Evolutionary conservation across 1,140 invertebrate genomes (phyloP), one percentile per base, ranked within the genome.

Genomic region (Trissolcus basalis): DNA sequence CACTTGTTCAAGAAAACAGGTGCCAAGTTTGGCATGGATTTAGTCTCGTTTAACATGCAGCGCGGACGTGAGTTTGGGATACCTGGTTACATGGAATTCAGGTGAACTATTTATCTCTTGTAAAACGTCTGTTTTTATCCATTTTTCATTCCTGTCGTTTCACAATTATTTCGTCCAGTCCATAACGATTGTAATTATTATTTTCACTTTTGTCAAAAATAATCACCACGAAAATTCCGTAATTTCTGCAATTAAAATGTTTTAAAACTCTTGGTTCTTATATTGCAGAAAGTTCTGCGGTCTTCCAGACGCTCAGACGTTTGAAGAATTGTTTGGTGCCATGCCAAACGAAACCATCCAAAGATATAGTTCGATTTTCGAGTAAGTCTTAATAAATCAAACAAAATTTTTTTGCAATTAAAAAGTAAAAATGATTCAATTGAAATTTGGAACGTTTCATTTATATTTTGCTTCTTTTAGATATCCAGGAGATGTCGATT

Each of bases 21-120:
- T 11, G 93, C 93, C 44, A 90, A 93, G 43, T 95, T 94, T 81
- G 96, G 96, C 71, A 92, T 97, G 91, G 97, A 98, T 87, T 89
- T 98, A 74, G 96, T 97, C 2, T 96, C 96, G 0, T 96, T 98
- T 81, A 98, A 98, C 84, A 96, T 98, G 92, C 96, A 97, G 86
- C 91, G 97, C 82, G 96, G 95, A 32, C 90, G 96, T 68, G 96
- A 98, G 84, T 96, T 97, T 82, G 96, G 96, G 64, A 89, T 98
- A 59, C 96, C 96, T 35, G 95, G 95, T 41, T 97, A 97, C 83
- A 96, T 96, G 93, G 95, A 96, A 85, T 97, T 94, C 87, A 90
- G 92, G 89, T 91, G 80, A 58, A 54, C 58, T 9, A 47, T 32
- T 14, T n/a, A 54, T 53, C 49, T 53, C 19, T 50, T 36, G 4